Conservation (phyloP, 1,140 invertebrate species). For the Heliconius nattereri region DNA sequence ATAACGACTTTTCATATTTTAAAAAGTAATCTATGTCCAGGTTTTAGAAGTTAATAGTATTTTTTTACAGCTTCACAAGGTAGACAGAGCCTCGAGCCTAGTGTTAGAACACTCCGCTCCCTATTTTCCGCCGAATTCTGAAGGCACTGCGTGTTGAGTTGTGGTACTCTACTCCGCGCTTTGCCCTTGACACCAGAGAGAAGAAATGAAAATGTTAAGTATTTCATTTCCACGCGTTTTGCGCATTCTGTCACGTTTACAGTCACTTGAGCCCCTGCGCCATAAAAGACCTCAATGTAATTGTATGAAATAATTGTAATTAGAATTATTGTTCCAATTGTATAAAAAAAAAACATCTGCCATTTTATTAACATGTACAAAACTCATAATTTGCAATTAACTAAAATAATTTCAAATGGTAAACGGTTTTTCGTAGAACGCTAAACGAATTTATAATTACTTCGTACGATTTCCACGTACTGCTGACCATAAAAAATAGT, state of each 20-base stretch:
- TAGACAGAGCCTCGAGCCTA: too few relatives aligned
- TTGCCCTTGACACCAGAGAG: too few relatives aligned
- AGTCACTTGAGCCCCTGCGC: too few relatives aligned
- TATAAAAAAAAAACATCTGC: slow-evolving; percentile 12
- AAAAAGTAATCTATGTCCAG: background rate
- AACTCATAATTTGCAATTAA: slow-evolving; percentile 13
- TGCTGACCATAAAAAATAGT: background rate
- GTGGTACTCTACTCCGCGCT: too few relatives aligned
- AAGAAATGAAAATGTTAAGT: too few relatives aligned
- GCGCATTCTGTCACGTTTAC: too few relatives aligned
- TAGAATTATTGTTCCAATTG: background rate
- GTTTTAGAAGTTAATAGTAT: background rate
- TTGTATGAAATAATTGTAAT: background rate
- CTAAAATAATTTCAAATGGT: background rate
- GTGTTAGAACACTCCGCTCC: background rate
- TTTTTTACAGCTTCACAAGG: too few relatives aligned
- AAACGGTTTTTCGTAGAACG: slow-evolving; percentile 3
- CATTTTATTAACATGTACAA: background rate
- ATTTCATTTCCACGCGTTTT: too few relatives aligned
- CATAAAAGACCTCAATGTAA: too few relatives aligned
- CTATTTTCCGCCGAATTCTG: too few relatives aligned
- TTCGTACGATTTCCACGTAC: background rate
- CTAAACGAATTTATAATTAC: slow-evolving; percentile 10
- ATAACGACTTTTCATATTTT: background rate
- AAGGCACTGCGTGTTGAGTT: too few relatives aligned